A percentile compares a stretch with the other conserved stretches of the same genome.
These are phyloP conservation scores for Helarctos malayanus DNA, from an alignment of 2,797 vertebrate genomes.

Conservation along the genomic window DNA sequence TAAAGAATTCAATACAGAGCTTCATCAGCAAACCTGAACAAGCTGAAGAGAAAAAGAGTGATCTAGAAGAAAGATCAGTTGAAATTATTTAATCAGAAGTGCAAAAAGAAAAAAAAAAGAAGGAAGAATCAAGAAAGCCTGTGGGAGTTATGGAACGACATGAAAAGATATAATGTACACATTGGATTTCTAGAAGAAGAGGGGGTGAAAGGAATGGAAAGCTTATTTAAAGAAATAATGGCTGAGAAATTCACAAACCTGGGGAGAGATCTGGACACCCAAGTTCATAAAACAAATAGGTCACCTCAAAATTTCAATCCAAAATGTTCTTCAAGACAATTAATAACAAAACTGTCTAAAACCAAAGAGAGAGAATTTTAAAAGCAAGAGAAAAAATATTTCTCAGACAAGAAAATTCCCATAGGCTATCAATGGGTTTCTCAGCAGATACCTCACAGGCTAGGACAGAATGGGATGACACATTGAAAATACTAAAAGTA, in stretches of 20 bases:
- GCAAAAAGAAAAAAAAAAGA: background rate
- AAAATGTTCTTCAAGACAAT: background rate
- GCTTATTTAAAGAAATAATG: background rate
- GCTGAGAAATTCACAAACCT: background rate
- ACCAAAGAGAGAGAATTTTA: background rate
- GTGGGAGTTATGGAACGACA: background rate
- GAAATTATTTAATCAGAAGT: background rate
- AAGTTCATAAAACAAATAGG: background rate
- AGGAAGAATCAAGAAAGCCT: background rate
- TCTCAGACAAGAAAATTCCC: background rate
- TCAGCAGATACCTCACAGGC: background rate
- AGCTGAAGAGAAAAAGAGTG: background rate
- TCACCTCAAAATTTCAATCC: background rate
- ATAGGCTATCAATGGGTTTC: background rate
- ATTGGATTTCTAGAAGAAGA: background rate
- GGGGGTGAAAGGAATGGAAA: background rate
- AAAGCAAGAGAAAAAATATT: background rate
- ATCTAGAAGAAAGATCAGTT: background rate
- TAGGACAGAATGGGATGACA: background rate
- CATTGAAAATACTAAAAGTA: background rate
- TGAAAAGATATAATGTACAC: background rate
- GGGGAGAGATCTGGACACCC: background rate
- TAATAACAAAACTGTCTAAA: background rate
- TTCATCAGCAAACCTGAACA: background rate
- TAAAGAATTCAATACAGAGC: background rate